Evolutionary conservation across 2,888 invertebrate species (phyloP).

Genomic region (Ptychoptera contaminata): DNA sequence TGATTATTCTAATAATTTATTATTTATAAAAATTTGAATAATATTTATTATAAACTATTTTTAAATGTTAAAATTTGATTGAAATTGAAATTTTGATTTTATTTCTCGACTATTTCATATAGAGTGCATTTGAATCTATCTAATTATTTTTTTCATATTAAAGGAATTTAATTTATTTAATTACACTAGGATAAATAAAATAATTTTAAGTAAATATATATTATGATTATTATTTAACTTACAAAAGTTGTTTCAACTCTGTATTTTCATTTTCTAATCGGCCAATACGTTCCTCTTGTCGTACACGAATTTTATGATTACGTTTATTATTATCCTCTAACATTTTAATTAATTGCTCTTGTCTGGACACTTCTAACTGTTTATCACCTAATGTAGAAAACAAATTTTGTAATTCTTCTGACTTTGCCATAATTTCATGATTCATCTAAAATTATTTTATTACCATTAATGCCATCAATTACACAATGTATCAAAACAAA

Average conservation of each 20-base stretch:
- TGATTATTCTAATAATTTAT: too few species aligned
- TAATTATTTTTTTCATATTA: too few species aligned
- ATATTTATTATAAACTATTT: too few species aligned
- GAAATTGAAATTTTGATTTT: too few species aligned
- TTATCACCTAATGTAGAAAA: constrained; percentile 18
- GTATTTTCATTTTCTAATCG: constrained; percentile 18
- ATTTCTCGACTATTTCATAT: too few species aligned
- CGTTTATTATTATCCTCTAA: constrained; percentile 20
- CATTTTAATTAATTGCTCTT: constrained; percentile 21
- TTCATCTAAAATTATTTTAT: constrained; percentile 15
- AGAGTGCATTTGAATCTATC: too few species aligned
- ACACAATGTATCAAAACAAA: too few species aligned
- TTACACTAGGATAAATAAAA: too few species aligned
- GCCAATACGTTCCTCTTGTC: constrained; percentile 22
- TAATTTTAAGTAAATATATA: too few species aligned
- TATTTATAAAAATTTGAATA: too few species aligned
- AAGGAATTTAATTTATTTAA: too few species aligned
- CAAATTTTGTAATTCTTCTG: constrained; percentile 20
- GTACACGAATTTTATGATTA: constrained; percentile 17
- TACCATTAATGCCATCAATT: neutral
- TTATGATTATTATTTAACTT: constrained; percentile 14
- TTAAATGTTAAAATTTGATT: too few species aligned
- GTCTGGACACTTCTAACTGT: constrained; percentile 19
- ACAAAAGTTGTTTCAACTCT: constrained; percentile 21
- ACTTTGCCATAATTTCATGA: constrained; percentile 18